A percentile compares a stretch with the other conserved stretches of the same genome.
Evolutionary conservation across 2,113 vertebrate species (phyloP).

Genomic region (Microcebus lehilahytsara): DNA sequence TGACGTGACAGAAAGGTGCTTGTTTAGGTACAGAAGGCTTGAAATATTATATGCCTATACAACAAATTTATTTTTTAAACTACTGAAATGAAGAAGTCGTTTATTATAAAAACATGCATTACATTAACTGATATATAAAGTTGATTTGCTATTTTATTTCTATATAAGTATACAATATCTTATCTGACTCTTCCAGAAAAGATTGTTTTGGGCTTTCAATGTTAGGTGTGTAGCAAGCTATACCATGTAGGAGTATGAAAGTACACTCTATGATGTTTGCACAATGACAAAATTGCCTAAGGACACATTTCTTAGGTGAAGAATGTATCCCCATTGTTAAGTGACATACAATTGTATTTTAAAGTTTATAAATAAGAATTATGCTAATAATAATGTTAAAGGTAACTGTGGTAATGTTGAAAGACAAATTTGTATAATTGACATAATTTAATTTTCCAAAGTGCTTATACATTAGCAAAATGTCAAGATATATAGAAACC

Average conservation of each 20-base stretch:
- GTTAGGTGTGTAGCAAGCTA: neutral
- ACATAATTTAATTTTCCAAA: neutral
- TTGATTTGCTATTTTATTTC: neutral
- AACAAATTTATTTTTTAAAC: neutral
- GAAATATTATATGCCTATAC: neutral
- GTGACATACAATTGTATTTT: neutral
- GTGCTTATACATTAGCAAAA: neutral
- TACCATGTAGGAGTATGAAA: neutral
- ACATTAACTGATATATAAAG: neutral
- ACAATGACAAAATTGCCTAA: neutral
- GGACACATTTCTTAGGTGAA: neutral
- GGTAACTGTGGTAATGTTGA: neutral
- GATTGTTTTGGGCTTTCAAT: neutral
- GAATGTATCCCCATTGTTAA: neutral
- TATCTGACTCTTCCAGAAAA: neutral
- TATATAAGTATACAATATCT: neutral
- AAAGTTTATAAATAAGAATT: neutral
- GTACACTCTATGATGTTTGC: neutral
- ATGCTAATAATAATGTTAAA: neutral
- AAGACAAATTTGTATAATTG: neutral
- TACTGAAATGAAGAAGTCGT: neutral
- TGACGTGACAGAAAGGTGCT: neutral
- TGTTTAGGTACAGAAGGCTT: neutral
- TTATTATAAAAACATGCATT: neutral
- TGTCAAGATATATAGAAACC: neutral